Evolutionary conservation across 2,797 vertebrate genomes (phyloP), one percentile per base, ranked within the genome.

Genomic region (Taeniopygia guttata): DNA sequence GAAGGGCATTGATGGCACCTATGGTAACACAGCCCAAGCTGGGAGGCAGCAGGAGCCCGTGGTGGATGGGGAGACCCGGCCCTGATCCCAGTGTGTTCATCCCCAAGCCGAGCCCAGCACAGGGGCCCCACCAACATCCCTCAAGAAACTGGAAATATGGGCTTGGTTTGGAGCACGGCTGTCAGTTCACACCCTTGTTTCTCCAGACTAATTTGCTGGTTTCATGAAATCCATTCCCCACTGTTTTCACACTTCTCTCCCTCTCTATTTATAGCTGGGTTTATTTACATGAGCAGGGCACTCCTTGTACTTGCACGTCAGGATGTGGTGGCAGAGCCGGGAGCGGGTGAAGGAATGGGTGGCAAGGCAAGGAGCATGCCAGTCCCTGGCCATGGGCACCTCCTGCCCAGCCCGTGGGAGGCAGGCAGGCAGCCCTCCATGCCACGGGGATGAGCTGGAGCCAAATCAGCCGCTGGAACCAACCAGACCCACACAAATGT

Each of bases 221-320:
- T 94, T 93, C 88, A 84, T 89, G 87, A 96, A 94, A 95, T 95
- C 92, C 93, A 82, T 95, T 96, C 95, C 94, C 94, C 90, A 73
- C 96, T 95, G 95, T 87, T 95, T 96, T 96, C 96, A 96, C 96
- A 96, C 95, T 94, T 96, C 93, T 96, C 95, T 96, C 96, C 95
- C 72, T 95, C 91, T 94, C 95, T 96, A 96, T 96, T 96, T 96
- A 93, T 96, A 96, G 94, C 94, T 5, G 38, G 81, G 88, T 93
- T 95, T 96, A 95, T 96, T 96, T 96, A 95, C 95, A 95, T 94
- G 96, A 93, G 32, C 78, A 83, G 92, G 95, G 93, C 92, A 94
- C 94, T 94, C 94, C 78, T 3, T 95, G 93, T 96, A 90, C 92
- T 95, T 51, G 59, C 92, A 56, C 81, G 49, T 74, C 94, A 93